These are phyloP conservation scores for Asbolus verrucosus DNA, from an alignment of 1,140 invertebrate genomes.

Conservation along the genomic window DNA sequence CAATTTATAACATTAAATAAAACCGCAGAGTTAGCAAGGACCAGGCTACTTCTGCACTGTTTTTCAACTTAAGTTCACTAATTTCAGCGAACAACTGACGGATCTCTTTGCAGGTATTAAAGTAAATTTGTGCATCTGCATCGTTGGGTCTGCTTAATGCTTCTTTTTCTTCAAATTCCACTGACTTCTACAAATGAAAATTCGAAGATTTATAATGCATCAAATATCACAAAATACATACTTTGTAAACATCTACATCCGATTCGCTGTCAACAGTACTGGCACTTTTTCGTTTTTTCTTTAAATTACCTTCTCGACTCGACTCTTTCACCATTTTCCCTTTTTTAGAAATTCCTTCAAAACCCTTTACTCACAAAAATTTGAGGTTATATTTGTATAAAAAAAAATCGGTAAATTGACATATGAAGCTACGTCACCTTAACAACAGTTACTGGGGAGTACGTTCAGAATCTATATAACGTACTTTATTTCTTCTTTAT, in stretches of 20 bases:
- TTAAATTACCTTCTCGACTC: constrained; percentile 41
- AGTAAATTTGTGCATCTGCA: constrained; percentile 76
- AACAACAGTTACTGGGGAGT: no score
- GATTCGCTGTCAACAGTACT: constrained; percentile 50
- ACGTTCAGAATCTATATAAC: no score
- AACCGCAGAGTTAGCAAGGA: not conserved
- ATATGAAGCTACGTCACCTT: no score
- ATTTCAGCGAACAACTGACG: constrained; percentile 75
- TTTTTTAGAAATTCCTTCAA: constrained; percentile 50
- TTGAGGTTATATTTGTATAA: constrained; percentile 1
- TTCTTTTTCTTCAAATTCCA: constrained; percentile 80
- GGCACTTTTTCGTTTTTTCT: constrained; percentile 58
- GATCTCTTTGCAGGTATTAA: constrained; percentile 76
- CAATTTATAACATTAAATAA: constrained; percentile 14
- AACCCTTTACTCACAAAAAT: constrained; percentile 1
- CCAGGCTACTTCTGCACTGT: constrained; percentile 54
- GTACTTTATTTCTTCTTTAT: no score
- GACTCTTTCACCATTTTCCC: constrained; percentile 63
- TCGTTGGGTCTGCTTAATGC: constrained; percentile 73
- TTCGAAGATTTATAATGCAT: constrained; percentile 7
- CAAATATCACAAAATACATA: constrained; percentile 31
- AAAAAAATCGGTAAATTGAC: not conserved
- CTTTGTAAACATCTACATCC: constrained; percentile 61
- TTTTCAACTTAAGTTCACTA: constrained; percentile 72
- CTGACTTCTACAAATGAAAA: constrained; percentile 69